Evolutionary conservation across 2,888 invertebrate genomes (phyloP).

Genomic region (Formica aserva): DNA sequence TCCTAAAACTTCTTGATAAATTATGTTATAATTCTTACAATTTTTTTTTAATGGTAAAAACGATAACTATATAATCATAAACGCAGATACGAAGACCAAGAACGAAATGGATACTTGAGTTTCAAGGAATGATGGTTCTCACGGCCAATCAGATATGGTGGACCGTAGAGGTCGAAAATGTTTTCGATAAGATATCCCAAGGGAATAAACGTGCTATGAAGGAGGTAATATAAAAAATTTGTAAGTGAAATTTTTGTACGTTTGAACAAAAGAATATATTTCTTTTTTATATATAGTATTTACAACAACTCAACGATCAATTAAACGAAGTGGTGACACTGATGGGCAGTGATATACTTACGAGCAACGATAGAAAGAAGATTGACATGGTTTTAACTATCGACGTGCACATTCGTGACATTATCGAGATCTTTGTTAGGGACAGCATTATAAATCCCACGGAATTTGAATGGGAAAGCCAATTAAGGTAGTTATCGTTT

Average conservation of each 20-base stretch:
- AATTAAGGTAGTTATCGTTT: constrained; percentile 88
- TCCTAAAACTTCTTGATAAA: background rate
- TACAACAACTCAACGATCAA: constrained; percentile 92
- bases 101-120: constrained; percentile 95
- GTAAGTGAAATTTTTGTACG: background rate
- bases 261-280: background rate
- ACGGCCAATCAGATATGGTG: constrained; percentile 97
- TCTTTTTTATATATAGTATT: constrained; percentile 86
- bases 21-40: constrained; percentile 20
- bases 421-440: constrained; percentile 93
- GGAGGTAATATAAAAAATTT: constrained; percentile 85
- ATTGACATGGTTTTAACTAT: constrained; percentile 96
- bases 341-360: constrained; percentile 86
- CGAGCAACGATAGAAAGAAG: constrained; percentile 94
- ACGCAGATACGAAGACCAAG: constrained; percentile 86
- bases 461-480: constrained; percentile 98
- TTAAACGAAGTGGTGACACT: constrained; percentile 92
- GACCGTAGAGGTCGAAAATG: constrained; percentile 97
- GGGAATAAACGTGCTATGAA: constrained; percentile 96
- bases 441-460: constrained; percentile 93
- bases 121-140: constrained; percentile 94
- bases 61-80: background rate
- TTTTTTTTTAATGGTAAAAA: background rate
- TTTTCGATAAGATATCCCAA: constrained; percentile 90
- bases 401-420: constrained; percentile 96